Percentiles rank a stretch among this genome's conserved stretches.
phyloP scores from a whole-genome alignment of 2,888 invertebrate species.

The Pachydiplax longipennis region DNA sequence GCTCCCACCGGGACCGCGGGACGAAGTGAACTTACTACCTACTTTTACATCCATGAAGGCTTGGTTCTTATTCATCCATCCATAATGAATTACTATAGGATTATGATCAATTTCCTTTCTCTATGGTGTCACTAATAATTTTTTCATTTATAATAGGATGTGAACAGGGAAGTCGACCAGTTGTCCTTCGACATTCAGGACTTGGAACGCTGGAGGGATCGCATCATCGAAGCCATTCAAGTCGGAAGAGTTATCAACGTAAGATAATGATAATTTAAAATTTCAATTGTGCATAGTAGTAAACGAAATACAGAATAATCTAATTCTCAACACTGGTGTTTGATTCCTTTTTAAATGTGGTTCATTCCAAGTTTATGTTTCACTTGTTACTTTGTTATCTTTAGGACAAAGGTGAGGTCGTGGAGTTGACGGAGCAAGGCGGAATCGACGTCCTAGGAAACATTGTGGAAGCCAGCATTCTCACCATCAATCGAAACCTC shows the following conservation, averaged over 20 bases:
- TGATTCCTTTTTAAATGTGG: neutral
- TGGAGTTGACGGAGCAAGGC: slow-evolving; percentile 68
- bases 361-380: neutral
- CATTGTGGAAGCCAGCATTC: slow-evolving; percentile 75
- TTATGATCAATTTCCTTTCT: no score
- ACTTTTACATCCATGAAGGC: no score
- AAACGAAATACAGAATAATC: neutral
- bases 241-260: slow-evolving; percentile 53
- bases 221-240: slow-evolving; percentile 58
- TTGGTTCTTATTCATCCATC: no score
- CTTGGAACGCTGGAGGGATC: slow-evolving; percentile 57
- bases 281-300: neutral
- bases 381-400: neutral
- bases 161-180: slow-evolving; percentile 52
- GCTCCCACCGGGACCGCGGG: no score
- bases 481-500: slow-evolving; percentile 73
- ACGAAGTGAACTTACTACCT: no score
- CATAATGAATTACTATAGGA: no score
- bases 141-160: slow-evolving; percentile 49
- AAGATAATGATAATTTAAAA: neutral
- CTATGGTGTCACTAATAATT: neutral
- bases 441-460: slow-evolving; percentile 84
- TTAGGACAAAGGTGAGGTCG: slow-evolving; percentile 67
- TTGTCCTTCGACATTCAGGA: slow-evolving; percentile 54
- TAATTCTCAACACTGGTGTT: neutral